Percentiles rank a stretch among this genome's conserved stretches.
These are phyloP conservation scores for Oenanthe melanoleuca DNA, from an alignment of 2,113 vertebrate genomes.

Conservation along the genomic window DNA sequence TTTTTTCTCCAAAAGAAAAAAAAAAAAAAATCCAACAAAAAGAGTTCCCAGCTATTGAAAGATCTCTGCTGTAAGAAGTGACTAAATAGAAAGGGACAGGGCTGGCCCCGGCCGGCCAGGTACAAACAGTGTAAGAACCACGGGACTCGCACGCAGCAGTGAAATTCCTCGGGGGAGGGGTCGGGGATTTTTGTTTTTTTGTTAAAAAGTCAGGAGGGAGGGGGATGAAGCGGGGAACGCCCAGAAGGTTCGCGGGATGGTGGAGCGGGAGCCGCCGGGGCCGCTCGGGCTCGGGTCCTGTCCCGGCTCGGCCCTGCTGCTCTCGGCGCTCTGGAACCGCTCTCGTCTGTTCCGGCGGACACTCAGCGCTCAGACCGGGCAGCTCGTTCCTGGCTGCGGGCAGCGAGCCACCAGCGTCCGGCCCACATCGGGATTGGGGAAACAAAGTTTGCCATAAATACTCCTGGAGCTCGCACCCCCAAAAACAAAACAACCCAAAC, in stretches of 20 bases:
- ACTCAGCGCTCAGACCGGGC: constrained; percentile 74
- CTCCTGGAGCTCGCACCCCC: constrained; percentile 44
- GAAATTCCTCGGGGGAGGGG: constrained; percentile 9
- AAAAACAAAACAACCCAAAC: not conserved
- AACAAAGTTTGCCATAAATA: constrained; percentile 24
- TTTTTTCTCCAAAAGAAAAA: constrained; percentile 77
- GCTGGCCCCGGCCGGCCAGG: constrained; percentile 70
- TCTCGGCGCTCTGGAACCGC: no score
- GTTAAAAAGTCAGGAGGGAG: not conserved
- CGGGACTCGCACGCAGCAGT: constrained; percentile 50
- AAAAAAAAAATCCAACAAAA: not conserved
- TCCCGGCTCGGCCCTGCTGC: constrained; percentile 25
- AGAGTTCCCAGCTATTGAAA: constrained; percentile 75
- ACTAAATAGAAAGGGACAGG: constrained; percentile 71
- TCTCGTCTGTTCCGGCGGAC: constrained; percentile 50
- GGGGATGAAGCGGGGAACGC: constrained; percentile 69
- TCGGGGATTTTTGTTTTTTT: not conserved
- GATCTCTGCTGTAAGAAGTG: constrained; percentile 74
- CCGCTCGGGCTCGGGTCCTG: constrained; percentile 20
- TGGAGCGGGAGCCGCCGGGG: constrained; percentile 73
- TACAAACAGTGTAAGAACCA: constrained; percentile 68
- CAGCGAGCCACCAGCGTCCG: constrained; percentile 40
- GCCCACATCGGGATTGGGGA: not conserved
- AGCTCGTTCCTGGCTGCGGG: constrained; percentile 53
- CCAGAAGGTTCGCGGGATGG: constrained; percentile 74